These are phyloP conservation scores for Marronus borbonicus DNA, from an alignment of 2,888 invertebrate species.

Conservation along the genomic window DNA sequence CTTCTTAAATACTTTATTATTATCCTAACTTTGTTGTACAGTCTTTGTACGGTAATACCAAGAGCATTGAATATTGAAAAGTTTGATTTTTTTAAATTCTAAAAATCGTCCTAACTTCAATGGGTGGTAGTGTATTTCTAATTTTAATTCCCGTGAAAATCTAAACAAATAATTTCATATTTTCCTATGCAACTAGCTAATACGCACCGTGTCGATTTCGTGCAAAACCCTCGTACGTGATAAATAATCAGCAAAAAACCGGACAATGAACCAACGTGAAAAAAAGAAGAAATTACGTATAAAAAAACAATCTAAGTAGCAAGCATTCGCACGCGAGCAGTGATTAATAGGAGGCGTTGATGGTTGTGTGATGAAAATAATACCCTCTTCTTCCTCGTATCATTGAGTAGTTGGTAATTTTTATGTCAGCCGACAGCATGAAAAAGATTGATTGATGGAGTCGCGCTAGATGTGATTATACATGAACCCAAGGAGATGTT, in stretches of 20 bases:
- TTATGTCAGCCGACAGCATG: neutral
- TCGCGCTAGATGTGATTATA: neutral
- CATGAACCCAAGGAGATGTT: neutral
- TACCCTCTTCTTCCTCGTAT: neutral
- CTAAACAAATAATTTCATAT: neutral
- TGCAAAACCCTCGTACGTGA: neutral
- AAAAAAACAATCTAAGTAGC: neutral
- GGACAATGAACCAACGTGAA: neutral
- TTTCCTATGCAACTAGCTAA: neutral
- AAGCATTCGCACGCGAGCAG: conserved; percentile 9
- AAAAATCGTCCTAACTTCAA: no score
- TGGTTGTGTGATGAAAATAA: conserved; percentile 15
- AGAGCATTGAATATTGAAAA: no score
- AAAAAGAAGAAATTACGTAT: neutral
- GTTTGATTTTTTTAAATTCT: no score
- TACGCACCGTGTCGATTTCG: conserved; percentile 3
- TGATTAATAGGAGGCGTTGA: conserved; percentile 20
- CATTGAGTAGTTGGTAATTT: conserved; percentile 1
- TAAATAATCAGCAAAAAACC: neutral
- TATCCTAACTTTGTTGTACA: no score
- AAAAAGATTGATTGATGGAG: conserved; percentile 21
- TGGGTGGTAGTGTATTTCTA: no score
- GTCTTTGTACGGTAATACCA: no score
- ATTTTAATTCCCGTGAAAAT: no score
- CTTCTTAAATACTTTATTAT: no score